phyloP scores from a whole-genome alignment of 2,113 vertebrate species.

The Myiozetetes cayanensis region DNA sequence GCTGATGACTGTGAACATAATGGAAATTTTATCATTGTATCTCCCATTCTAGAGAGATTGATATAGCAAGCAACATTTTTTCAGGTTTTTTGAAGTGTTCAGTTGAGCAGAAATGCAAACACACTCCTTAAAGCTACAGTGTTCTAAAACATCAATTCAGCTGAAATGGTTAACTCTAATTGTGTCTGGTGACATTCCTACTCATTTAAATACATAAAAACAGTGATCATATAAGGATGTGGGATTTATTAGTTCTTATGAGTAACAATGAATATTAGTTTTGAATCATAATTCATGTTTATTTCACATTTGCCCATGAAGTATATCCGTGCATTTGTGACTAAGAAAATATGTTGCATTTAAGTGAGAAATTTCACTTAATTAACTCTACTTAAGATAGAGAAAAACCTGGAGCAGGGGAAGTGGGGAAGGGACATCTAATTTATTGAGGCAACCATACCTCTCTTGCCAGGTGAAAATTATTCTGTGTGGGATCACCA shows the following conservation, averaged over 20 bases:
- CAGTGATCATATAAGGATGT: neutral
- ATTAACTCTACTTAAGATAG: neutral
- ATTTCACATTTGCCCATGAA: neutral
- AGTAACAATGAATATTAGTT: neutral
- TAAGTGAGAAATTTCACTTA: neutral
- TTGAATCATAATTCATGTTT: neutral
- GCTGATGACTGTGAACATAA: neutral
- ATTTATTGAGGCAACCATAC: neutral
- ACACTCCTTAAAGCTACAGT: neutral
- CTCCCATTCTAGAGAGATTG: neutral
- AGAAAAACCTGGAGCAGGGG: accelerated
- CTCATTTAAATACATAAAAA: neutral
- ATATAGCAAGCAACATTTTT: neutral
- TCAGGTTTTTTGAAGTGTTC: neutral
- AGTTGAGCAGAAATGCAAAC: neutral
- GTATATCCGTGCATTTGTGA: neutral
- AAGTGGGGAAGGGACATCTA: accelerated
- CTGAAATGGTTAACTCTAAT: neutral
- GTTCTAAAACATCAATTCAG: neutral
- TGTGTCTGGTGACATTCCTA: neutral
- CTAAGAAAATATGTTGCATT: neutral
- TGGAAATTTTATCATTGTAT: neutral
- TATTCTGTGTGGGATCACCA: neutral
- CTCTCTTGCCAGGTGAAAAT: neutral
- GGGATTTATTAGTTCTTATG: neutral